These are phyloP conservation scores for Theretra japonica DNA, from an alignment of 2,888 invertebrate species.

Conservation along the genomic window DNA sequence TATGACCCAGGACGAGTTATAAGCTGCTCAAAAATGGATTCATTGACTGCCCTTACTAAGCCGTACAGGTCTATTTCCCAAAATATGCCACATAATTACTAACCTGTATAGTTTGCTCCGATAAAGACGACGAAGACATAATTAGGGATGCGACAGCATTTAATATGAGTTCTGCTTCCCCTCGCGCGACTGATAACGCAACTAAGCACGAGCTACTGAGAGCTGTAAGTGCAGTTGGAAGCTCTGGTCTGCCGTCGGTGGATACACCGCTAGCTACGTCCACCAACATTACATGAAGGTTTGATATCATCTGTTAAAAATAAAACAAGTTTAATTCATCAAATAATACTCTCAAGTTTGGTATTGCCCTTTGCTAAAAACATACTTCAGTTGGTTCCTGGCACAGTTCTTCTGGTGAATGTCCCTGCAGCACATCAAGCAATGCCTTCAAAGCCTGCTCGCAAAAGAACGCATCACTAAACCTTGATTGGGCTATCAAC, in stretches of 20 bases:
- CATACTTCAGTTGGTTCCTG: conserved; percentile 90
- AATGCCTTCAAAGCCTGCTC: conserved; percentile 94
- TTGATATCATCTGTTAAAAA: conserved; percentile 86
- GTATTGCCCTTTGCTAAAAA: conserved; percentile 10
- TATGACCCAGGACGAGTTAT: too few species aligned
- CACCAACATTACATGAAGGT: conserved; percentile 92
- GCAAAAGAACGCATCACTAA: conserved; percentile 93
- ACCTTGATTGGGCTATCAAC: conserved; percentile 93
- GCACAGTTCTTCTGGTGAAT: conserved; percentile 93
- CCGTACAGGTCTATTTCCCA: too few species aligned
- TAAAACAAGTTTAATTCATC: background rate
- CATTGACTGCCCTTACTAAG: too few species aligned
- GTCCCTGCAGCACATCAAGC: conserved; percentile 95
- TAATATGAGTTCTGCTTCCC: conserved; percentile 95
- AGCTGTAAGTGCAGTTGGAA: conserved; percentile 90
- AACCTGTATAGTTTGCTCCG: conserved; percentile 92
- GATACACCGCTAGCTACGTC: conserved; percentile 90
- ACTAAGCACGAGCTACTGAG: conserved; percentile 96
- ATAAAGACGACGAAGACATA: conserved; percentile 92
- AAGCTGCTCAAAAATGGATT: too few species aligned
- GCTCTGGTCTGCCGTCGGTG: conserved; percentile 61
- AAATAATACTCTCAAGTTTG: background rate
- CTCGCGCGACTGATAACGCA: conserved; percentile 95
- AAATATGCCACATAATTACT: conserved; percentile 13
- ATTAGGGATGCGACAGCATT: conserved; percentile 94